Base-by-base conservation (phyloP, 1,140 invertebrate species). In the Drosophila simulans region DNA sequence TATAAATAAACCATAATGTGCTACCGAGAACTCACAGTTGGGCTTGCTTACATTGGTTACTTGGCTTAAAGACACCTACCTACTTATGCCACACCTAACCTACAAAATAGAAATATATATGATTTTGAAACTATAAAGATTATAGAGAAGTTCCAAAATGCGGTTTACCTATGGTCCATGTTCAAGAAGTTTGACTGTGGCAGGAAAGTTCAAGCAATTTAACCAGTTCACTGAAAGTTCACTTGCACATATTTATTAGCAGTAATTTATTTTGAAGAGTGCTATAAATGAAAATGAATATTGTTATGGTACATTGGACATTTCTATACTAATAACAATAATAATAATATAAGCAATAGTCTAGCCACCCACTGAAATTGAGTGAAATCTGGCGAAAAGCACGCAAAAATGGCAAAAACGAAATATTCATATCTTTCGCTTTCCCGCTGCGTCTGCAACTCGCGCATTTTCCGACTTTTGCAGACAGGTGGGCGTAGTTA, bases 351-450 rank as follows among this genome's bases (percentile, higher is more conserved):
- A 31, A 31, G 7, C 7, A 31, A 31, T 31, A 31, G 48, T 17
- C 27, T 34, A 27, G 55, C 55, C 55, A 58, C 35, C 17, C 37
- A 39, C 40, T 34, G 13, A 60, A 75, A 39, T n/a, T 45, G 37
- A 37, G 69, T 72, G 59, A 49, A 40, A 63, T 45, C 34, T 43
- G 15, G 60, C 31, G 48, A 34, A 49, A 31, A 48, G 45, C 45
- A 48, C 45, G 45, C 45, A 27, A 48, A 48, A 48, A 34, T 22
- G 20, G 2, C 20, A 60, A 56, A 37, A 17, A 5, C 42, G 0
- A 49, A 69, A 69, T 48, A 49, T 69, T 46, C 15, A 40, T 70
- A 56, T 70, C 35, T 70, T 70, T 71, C 42, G 70, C 68, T 71
- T 71, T 71, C 43, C 65, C 68, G 52, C 31, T 17, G n/a, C 27